A percentile compares a stretch with the other conserved stretches of the same genome.
These are phyloP conservation scores for Cyanoliseus patagonus DNA, from an alignment of 2,113 vertebrate species.

Conservation along the genomic window DNA sequence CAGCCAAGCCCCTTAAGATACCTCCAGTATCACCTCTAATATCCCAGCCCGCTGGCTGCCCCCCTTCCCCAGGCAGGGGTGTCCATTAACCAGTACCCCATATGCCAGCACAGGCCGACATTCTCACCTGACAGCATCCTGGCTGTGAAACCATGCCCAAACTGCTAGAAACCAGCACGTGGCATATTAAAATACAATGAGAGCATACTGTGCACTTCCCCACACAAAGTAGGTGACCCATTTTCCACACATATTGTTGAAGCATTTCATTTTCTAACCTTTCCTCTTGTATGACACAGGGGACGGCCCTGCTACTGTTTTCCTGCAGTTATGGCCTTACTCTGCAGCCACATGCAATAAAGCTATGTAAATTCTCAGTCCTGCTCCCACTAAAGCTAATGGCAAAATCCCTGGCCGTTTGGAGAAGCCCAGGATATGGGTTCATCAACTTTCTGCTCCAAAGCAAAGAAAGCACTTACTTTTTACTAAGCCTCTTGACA, in stretches of 20 bases:
- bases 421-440: not conserved
- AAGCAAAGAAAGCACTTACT: not conserved
- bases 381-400: not conserved
- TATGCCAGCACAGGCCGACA: rapidly evolving
- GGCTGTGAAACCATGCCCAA: rapidly evolving
- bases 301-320: not conserved
- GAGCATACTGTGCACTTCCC: not conserved
- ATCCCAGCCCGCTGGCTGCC: not conserved
- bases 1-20: not conserved
- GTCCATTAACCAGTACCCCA: not conserved
- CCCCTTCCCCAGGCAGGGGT: not conserved
- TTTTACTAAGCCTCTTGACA: not conserved
- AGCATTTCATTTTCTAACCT: not conserved
- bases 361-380: rapidly evolving
- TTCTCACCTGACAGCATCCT: rapidly evolving
- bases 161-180: not conserved
- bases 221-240: not conserved
- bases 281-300: not conserved
- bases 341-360: not conserved
- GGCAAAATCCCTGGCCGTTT: not conserved
- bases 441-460: not conserved
- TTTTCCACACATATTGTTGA: not conserved
- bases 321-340: rapidly evolving
- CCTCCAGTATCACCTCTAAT: not conserved
- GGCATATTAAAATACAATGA: not conserved